A percentile compares a stretch with the other conserved stretches of the same genome.
Conservation (phyloP, 2,888 invertebrate genomes). For the Tortricodes alternella region DNA sequence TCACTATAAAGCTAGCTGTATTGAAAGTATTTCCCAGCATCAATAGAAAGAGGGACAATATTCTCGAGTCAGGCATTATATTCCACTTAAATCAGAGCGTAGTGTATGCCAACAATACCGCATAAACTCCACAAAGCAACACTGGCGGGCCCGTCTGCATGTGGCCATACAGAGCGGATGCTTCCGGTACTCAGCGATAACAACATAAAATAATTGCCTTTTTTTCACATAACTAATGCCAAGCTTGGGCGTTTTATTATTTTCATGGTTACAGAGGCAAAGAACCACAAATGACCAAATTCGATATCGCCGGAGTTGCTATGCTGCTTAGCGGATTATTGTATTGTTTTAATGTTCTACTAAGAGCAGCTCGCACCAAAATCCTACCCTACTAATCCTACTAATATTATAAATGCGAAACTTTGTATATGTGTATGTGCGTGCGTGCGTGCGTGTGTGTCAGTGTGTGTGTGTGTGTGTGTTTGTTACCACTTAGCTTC, state of each 20-base stretch:
- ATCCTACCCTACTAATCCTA: no score
- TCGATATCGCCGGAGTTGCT: no score
- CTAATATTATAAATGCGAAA: no score
- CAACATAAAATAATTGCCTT: constrained; percentile 18
- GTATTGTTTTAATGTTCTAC: no score
- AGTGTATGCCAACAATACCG: background rate
- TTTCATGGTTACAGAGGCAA: constrained; percentile 1
- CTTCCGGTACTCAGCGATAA: constrained; percentile 27
- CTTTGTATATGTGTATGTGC: no score
- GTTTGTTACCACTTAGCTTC: no score
- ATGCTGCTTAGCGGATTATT: no score
- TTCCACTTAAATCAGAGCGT: background rate
- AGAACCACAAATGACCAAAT: background rate
- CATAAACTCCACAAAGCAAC: background rate
- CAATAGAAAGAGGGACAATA: background rate
- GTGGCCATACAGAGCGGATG: constrained; percentile 9
- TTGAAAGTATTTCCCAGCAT: no score
- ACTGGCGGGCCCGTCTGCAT: background rate
- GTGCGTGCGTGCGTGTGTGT: no score
- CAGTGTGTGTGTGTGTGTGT: no score
- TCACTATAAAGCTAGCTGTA: no score
- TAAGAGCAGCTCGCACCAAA: no score
- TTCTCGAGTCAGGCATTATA: background rate
- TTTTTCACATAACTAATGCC: constrained; percentile 11
- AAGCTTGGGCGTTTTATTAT: background rate